These are phyloP conservation scores for Eriosoma lanigerum DNA, from an alignment of 1,140 invertebrate genomes.

Conservation along the genomic window DNA sequence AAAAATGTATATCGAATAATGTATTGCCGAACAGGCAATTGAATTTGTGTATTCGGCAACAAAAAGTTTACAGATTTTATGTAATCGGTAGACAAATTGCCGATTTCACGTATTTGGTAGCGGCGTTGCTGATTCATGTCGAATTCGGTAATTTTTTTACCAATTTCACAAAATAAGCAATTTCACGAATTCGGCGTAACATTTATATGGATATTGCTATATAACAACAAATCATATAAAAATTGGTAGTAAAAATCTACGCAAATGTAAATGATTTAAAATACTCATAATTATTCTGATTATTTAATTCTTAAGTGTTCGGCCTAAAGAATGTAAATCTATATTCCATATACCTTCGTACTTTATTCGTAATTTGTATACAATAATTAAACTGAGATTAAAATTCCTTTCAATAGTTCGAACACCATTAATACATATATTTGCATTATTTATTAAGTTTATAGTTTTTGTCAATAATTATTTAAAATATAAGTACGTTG, in stretches of 20 bases:
- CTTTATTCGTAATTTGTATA: neutral
- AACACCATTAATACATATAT: neutral
- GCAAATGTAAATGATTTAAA: no score
- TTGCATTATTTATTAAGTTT: constrained; percentile 3
- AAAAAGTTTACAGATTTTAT: neutral
- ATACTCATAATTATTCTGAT: no score
- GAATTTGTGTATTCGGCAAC: neutral
- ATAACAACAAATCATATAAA: no score
- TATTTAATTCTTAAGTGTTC: no score
- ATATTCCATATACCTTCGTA: no score
- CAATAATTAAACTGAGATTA: neutral
- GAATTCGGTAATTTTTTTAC: no score
- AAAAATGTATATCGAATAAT: neutral
- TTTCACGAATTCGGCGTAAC: neutral
- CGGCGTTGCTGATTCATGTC: neutral
- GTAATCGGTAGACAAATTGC: neutral
- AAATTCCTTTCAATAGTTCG: neutral
- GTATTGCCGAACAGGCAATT: neutral
- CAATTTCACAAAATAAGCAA: no score
- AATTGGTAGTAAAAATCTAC: no score
- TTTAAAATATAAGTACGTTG: constrained; percentile 8
- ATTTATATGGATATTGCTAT: neutral
- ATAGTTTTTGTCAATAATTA: neutral
- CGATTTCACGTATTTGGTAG: neutral
- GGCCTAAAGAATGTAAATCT: no score